Evolutionary conservation across 2,888 invertebrate genomes (phyloP), one percentile per base, ranked within the genome.

Genomic region (Dermolepida albohirtum): DNA sequence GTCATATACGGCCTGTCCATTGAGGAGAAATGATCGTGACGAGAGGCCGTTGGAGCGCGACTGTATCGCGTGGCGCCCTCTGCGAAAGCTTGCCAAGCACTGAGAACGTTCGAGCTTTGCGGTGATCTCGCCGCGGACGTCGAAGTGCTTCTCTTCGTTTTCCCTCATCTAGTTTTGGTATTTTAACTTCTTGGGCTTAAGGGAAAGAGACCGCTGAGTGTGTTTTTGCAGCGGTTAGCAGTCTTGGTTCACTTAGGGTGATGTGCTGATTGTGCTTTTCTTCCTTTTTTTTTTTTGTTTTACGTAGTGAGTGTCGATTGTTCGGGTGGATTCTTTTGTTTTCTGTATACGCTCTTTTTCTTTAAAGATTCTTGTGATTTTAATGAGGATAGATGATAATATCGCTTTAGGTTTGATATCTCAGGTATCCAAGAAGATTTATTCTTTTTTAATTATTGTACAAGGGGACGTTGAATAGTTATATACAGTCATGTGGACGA

Each of bases 181-280:
- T 34, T 34, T 34, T 34, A 34, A 34, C 34, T 34, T 34, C 34
- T 34, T 34, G 34, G 34, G 34, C 34, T 8, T 34, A 10, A 10
- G 34, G 34, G 34, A 34, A 10, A 10, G 6, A 29, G 34, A 34
- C 34, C 34, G 34, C 4, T 10, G 34, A 34, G 34, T 2, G 34
- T 34, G 8, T 6, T 34, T 34, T 34, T 34, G 34, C 34, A 34
- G 34, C 34, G 34, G 34, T 34, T 34, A 34, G 34, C 34, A 34
- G 34, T 34, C 34, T 34, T 34, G 34, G 34, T 5, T 34, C 34
- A 34, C 34, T 34, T 34, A n/a, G 27, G 16, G 62, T 10, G 50
- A 47, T 16, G 39, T 34, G 66, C 66, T 66, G 66, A 66, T 43
- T 59, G 66, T 41, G 66, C 66, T 66, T 59, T 59, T 59, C 11